phyloP scores from a whole-genome alignment of 2,888 invertebrate species.

The Dromius quadrimaculatus region DNA sequence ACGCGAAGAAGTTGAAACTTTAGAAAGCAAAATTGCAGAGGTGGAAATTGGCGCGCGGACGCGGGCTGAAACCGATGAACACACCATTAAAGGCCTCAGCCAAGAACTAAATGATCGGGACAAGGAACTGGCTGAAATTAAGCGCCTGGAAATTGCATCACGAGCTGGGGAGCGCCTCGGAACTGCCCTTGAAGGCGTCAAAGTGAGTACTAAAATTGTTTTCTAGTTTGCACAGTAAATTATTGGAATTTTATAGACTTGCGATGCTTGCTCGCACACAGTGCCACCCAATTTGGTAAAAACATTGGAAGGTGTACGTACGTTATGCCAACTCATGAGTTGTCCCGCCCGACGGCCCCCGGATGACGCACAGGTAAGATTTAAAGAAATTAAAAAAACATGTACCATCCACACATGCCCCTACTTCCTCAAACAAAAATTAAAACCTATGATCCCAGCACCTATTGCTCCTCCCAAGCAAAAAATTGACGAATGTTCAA shows the following conservation, averaged over 20 bases:
- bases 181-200: conserved; percentile 32
- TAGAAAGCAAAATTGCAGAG: conserved; percentile 53
- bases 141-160: neutral
- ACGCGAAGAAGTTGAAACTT: conserved; percentile 72
- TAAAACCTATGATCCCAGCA: neutral
- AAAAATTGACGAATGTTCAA: neutral
- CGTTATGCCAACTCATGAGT: conserved; percentile 38
- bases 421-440: neutral
- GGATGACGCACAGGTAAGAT: conserved; percentile 45
- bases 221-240: too few species aligned
- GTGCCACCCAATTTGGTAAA: conserved; percentile 28
- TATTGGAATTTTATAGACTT: conserved; percentile 10
- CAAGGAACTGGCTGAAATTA: conserved; percentile 24
- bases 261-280: conserved; percentile 25
- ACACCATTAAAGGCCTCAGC: conserved; percentile 44
- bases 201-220: conserved; percentile 17
- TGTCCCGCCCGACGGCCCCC: conserved; percentile 12
- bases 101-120: conserved; percentile 44
- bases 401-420: neutral
- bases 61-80: conserved; percentile 37
- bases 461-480: neutral
- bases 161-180: conserved; percentile 34
- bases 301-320: conserved; percentile 38
- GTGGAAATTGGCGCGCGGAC: conserved; percentile 41
- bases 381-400: neutral